phyloP scores from a whole-genome alignment of 2,888 invertebrate genomes.

The Drosophila multiciliata region DNA sequence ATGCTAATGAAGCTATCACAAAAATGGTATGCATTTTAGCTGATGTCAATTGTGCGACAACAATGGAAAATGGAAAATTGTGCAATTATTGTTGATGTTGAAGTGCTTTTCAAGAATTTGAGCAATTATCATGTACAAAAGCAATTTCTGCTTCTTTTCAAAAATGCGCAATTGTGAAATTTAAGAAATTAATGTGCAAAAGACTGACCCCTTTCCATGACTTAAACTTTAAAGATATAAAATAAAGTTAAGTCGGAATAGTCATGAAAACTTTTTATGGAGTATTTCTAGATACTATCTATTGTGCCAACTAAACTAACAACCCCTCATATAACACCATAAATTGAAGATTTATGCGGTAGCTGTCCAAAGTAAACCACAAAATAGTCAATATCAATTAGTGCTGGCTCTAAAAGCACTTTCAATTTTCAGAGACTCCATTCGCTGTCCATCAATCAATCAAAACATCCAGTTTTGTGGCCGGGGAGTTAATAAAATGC shows the following conservation, averaged over 20 bases:
- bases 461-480: slow-evolving; percentile 35
- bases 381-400: slow-evolving; percentile 43
- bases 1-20: slow-evolving; percentile 49
- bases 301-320: background rate
- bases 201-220: background rate
- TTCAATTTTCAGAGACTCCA: slow-evolving; percentile 44
- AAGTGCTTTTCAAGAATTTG: background rate
- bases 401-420: slow-evolving; percentile 25
- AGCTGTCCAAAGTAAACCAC: slow-evolving; percentile 10
- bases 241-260: background rate
- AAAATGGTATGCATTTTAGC: slow-evolving; percentile 57
- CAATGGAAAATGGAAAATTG: slow-evolving; percentile 10
- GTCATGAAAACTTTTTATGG: background rate
- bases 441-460: slow-evolving; percentile 63
- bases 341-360: slow-evolving; percentile 28
- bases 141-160: background rate
- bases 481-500: slow-evolving; percentile 9
- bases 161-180: background rate
- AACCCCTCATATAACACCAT: background rate
- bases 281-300: background rate
- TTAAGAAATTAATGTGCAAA: background rate
- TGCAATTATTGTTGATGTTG: slow-evolving; percentile 16
- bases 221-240: background rate
- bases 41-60: slow-evolving; percentile 24
- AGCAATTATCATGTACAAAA: background rate